Evolutionary conservation across 2,797 vertebrate species (phyloP).

Genomic region (Cryptoblepharus egeriae): DNA sequence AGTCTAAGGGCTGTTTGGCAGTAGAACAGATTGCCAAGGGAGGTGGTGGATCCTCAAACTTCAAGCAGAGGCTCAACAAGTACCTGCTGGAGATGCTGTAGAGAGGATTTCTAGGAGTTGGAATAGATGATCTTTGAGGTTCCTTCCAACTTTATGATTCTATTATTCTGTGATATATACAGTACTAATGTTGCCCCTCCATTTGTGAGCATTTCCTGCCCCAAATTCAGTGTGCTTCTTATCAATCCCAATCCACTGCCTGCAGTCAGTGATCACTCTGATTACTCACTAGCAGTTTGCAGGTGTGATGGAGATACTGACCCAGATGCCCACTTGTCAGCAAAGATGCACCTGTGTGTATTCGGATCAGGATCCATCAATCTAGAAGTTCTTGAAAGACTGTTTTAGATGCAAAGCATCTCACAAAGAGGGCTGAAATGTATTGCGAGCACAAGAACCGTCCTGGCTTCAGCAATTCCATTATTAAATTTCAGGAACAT

Average conservation of each 20-base stretch:
- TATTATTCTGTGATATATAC: too few species aligned
- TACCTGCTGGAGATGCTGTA: too few species aligned
- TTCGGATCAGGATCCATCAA: not conserved
- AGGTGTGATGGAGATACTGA: not conserved
- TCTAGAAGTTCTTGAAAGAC: not conserved
- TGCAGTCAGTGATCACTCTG: not conserved
- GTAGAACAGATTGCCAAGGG: too few species aligned
- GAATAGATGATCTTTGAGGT: too few species aligned
- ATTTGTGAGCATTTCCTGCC: not conserved
- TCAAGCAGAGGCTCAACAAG: too few species aligned
- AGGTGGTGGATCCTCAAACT: too few species aligned
- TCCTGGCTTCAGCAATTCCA: not conserved
- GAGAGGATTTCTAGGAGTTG: too few species aligned
- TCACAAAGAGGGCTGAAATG: not conserved
- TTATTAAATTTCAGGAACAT: conserved; percentile 33
- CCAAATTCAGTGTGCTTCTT: not conserved
- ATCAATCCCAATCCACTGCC: not conserved
- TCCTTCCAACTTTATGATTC: too few species aligned
- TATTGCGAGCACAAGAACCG: not conserved
- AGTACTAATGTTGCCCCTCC: not conserved
- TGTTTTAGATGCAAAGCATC: not conserved
- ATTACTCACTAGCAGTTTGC: not conserved
- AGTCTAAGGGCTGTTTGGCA: too few species aligned
- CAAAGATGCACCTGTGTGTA: not conserved
- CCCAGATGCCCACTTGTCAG: too few species aligned